These are phyloP conservation scores for Dipodomys merriami DNA, from an alignment of 2,113 vertebrate genomes.

Conservation along the genomic window DNA sequence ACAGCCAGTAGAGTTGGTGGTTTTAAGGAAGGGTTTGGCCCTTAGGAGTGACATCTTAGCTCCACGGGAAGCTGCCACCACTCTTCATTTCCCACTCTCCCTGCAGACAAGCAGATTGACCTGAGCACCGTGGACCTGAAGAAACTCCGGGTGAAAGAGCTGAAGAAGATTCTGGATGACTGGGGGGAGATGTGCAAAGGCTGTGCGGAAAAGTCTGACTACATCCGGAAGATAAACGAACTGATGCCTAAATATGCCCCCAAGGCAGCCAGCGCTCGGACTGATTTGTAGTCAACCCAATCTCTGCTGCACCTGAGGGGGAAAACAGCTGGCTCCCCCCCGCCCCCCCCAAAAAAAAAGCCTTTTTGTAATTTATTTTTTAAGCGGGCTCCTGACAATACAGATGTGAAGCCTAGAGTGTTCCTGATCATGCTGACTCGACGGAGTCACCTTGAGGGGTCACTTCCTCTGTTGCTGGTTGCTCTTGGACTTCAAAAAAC, in stretches of 20 bases:
- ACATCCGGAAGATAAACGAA: constrained; percentile 97
- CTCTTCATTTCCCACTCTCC: constrained; percentile 58
- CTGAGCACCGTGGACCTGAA: constrained; percentile 95
- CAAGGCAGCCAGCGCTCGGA: constrained; percentile 92
- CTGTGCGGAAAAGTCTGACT: constrained; percentile 97
- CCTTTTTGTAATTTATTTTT: constrained; percentile 85
- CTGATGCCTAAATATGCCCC: constrained; percentile 98
- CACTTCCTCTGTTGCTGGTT: constrained; percentile 70
- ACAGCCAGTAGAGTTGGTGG: not conserved
- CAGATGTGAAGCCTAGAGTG: constrained; percentile 75
- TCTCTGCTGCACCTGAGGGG: constrained; percentile 60
- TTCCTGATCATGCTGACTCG: constrained; percentile 75
- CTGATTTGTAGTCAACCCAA: constrained; percentile 89
- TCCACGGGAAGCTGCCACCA: not conserved
- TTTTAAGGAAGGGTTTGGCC: not conserved
- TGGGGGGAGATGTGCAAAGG: constrained; percentile 98
- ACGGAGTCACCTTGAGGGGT: constrained; percentile 16
- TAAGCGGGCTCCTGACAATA: constrained; percentile 74
- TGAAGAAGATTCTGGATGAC: constrained; percentile 98
- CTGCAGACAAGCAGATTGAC: constrained; percentile 96
- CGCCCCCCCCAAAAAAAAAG: not conserved
- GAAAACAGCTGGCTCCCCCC: constrained; percentile 65
- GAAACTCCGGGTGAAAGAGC: constrained; percentile 96
- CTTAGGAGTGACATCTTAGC: not conserved
- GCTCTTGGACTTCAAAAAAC: constrained; percentile 78